These are phyloP conservation scores for Poeciliopsis occidentalis DNA, from an alignment of 2,113 vertebrate genomes.

Conservation along the genomic window DNA sequence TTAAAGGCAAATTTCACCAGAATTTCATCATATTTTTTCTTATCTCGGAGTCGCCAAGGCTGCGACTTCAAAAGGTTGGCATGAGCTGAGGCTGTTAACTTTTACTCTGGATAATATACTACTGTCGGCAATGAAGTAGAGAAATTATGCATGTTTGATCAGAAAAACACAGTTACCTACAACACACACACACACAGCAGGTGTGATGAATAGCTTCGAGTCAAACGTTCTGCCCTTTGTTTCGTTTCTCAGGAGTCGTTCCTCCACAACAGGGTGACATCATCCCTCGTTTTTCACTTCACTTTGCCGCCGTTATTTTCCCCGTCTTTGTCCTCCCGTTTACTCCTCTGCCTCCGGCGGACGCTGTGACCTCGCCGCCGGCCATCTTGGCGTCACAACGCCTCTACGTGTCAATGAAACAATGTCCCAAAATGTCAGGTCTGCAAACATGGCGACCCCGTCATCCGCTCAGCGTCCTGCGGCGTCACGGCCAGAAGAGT, in stretches of 20 bases:
- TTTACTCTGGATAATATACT: conserved; percentile 59
- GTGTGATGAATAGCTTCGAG: conserved; percentile 54
- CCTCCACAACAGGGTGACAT: conserved; percentile 16
- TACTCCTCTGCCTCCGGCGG: not conserved
- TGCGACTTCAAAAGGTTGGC: conserved; percentile 53
- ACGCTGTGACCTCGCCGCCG: conserved; percentile 22
- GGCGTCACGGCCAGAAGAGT: conserved; percentile 20
- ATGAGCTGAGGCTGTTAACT: conserved; percentile 66
- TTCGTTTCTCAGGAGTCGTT: not conserved
- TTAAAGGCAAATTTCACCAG: conserved; percentile 60
- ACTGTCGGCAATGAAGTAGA: conserved; percentile 56
- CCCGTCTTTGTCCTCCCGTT: not conserved
- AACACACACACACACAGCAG: conserved; percentile 33
- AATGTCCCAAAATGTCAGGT: not conserved
- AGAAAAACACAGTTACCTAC: conserved; percentile 46
- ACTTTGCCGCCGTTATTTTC: not conserved
- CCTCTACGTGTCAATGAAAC: conserved; percentile 21
- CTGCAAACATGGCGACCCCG: conserved; percentile 25
- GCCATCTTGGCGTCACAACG: conserved; percentile 25
- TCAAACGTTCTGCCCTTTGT: conserved; percentile 31
- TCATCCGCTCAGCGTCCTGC: conserved; percentile 25
- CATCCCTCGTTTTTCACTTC: not conserved
- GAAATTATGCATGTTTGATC: conserved; percentile 74
- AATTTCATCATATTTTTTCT: conserved; percentile 63
- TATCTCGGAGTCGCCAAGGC: conserved; percentile 22